Evolutionary conservation across 2,888 invertebrate species (phyloP), one percentile per base, ranked within the genome.

Genomic region (Pecten maximus): DNA sequence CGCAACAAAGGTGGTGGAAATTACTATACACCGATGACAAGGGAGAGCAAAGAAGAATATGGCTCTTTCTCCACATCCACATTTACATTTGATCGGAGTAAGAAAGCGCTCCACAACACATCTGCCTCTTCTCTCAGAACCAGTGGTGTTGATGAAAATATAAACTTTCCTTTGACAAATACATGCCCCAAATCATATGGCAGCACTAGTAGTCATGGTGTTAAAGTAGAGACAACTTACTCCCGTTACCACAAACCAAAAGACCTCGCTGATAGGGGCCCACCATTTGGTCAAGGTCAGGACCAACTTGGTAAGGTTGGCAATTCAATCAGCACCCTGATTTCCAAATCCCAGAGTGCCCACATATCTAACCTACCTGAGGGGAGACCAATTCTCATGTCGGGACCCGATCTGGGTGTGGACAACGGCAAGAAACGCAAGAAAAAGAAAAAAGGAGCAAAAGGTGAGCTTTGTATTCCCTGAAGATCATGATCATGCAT

Each of bases 391-490:
- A 91, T 92, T n/a, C 48, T 91, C 87, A 87, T 89, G 60, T 91
- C 92, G 15, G 91, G 92, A 54, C 91, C 93, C 6, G 92, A 93
- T 87, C 91, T 93, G 2, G 90, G 91, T 48, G 90, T 92, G 35
- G 93, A 94, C 40, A 93, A 94, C 54, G 90, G 88, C 10, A 93
- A 92, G 87, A 93, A 91, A 90, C 93, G 92, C 91, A 94, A 94
- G 91, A 94, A 94, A 92, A 94, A 94, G 90, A 95, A 94, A 90
- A 94, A 94, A 91, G 90, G 91, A 40, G 88, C 91, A 35, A 94
- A 93, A 93, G 94, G 94, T 94, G 87, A 40, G 90, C n/a, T 23
- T 60, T 60, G 3, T 16, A 60, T 16, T 4, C 23, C 44, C 6
- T 44, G 44, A 44, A n/a, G n/a, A n/a, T n/a, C n/a, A n/a, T n/a